A percentile compares a stretch with the other conserved stretches of the same genome.
phyloP scores from a whole-genome alignment of 2,797 vertebrate genomes.

The Silurus lanzhouensis region DNA sequence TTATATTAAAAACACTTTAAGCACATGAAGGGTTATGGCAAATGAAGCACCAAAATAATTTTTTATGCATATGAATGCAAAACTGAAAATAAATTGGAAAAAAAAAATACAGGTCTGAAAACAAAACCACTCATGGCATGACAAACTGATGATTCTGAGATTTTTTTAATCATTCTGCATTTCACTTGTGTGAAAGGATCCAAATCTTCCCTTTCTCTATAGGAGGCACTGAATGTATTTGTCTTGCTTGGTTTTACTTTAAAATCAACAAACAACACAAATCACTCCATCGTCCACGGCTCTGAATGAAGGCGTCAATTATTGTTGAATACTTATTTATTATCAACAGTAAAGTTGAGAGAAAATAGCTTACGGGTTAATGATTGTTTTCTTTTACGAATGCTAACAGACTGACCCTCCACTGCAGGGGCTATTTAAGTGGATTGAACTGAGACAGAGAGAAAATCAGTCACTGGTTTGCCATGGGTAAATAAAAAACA shows the following conservation, averaged over 20 bases:
- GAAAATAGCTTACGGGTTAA: conserved; percentile 30
- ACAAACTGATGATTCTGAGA: not conserved
- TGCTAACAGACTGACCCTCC: conserved; percentile 11
- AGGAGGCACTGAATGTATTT: not conserved
- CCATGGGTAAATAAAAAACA: not conserved
- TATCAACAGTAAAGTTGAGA: conserved; percentile 6
- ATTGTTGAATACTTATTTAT: conserved; percentile 21
- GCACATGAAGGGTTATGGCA: not conserved
- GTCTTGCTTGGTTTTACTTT: conserved; percentile 2
- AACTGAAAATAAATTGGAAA: not conserved
- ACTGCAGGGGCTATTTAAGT: conserved; percentile 19
- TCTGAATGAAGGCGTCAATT: conserved; percentile 4
- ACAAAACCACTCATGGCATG: not conserved
- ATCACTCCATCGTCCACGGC: not conserved
- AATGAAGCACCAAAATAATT: not conserved
- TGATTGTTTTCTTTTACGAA: conserved; percentile 31
- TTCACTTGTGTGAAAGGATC: not conserved
- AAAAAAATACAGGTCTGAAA: no score
- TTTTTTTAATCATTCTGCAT: not conserved
- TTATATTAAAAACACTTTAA: not conserved
- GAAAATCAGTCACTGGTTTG: conserved; percentile 39
- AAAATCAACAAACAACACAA: not conserved
- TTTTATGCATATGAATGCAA: no score
- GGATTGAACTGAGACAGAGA: conserved; percentile 26
- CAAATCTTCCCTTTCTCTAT: not conserved